Evolutionary conservation across 2,113 vertebrate species (phyloP).

Genomic region (Nestor notabilis): DNA sequence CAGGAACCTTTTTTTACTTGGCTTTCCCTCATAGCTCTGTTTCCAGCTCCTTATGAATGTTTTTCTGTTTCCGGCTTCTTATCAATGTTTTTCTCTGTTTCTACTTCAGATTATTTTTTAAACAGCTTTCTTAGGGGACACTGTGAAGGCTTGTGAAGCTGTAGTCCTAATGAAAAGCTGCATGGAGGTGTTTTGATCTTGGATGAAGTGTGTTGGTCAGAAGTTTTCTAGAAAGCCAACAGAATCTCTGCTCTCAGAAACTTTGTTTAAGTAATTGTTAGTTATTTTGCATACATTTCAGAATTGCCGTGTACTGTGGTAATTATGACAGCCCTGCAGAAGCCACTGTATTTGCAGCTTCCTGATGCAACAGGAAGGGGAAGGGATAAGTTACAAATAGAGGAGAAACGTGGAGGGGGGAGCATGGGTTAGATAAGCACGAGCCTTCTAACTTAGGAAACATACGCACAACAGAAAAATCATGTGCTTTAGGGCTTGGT

Average conservation of each 20-base stretch:
- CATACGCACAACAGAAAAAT: not conserved
- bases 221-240: constrained; percentile 12
- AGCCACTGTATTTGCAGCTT: constrained; percentile 56
- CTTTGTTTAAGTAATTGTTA: not conserved
- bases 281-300: constrained; percentile 13
- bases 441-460: not conserved
- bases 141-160: not conserved
- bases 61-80: not conserved
- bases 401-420: not conserved
- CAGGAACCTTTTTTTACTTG: not conserved
- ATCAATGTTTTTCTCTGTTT: not conserved
- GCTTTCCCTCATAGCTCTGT: not conserved
- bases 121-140: not conserved
- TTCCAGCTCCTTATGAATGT: not conserved
- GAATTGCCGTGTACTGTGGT: constrained; percentile 28
- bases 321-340: constrained; percentile 47
- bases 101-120: not conserved
- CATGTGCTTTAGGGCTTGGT: not conserved
- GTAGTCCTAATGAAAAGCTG: not conserved
- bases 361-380: constrained; percentile 70
- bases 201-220: not conserved
- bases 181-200: not conserved
- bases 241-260: not conserved
- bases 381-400: constrained; percentile 59
- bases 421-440: constrained; percentile 22